A percentile compares a stretch with the other conserved stretches of the same genome.
Evolutionary conservation across 2,797 vertebrate species (phyloP).

Genomic region (Austrolebias charrua): DNA sequence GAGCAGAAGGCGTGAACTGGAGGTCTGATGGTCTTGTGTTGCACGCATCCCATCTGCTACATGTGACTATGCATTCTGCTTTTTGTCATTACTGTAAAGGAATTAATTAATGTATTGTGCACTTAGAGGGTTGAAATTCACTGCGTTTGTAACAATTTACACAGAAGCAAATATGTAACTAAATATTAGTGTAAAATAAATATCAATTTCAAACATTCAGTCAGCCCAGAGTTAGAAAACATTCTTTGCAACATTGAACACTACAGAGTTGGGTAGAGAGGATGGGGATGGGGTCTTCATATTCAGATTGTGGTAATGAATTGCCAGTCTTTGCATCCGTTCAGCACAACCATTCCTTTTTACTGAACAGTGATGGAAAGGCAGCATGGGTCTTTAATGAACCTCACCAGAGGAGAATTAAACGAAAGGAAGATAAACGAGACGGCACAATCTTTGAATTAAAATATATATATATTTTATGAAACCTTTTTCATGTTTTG

Average conservation of each 20-base stretch:
- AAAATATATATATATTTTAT: conserved; percentile 22
- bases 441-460: conserved; percentile 54
- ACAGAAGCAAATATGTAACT: conserved; percentile 2
- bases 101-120: conserved; percentile 46
- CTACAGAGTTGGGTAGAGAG: conserved; percentile 25
- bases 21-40: conserved; percentile 35
- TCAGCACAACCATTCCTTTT: conserved; percentile 59
- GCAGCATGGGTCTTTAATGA: conserved; percentile 64
- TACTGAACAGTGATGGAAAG: conserved; percentile 68
- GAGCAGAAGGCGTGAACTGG: conserved; percentile 53
- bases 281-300: conserved; percentile 25
- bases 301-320: conserved; percentile 69
- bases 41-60: conserved; percentile 61
- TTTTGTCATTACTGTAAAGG: conserved; percentile 32
- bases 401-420: conserved; percentile 54
- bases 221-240: conserved; percentile 1
- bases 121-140: conserved; percentile 9
- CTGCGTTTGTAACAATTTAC: conserved; percentile 7
- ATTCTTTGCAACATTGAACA: conserved; percentile 23
- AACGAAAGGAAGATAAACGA: conserved; percentile 57
- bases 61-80: conserved; percentile 56
- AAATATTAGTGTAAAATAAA: background rate
- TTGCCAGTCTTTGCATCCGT: conserved; percentile 70
- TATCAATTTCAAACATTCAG: conserved; percentile 2
- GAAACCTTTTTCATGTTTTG: conserved; percentile 33